Evolutionary conservation across 2,797 vertebrate species (phyloP).

Genomic region (Eleutherodactylus coqui): DNA sequence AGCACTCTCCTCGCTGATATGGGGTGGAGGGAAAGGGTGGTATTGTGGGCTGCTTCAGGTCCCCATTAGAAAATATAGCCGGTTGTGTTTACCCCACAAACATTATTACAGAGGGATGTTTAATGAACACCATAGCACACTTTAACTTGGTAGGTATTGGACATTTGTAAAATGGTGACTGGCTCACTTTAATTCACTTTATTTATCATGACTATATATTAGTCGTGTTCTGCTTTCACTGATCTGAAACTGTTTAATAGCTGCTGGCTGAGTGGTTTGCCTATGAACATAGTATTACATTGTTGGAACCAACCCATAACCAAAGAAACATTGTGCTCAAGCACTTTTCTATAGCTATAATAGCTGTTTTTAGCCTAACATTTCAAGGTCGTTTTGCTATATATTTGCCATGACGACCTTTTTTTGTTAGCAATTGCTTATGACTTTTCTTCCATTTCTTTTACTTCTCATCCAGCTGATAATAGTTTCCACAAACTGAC

Average conservation of each 20-base stretch:
- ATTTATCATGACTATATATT: neutral
- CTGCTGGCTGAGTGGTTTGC: neutral
- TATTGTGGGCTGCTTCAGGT: too few species aligned
- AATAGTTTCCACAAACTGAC: conserved; percentile 50
- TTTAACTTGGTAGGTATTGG: neutral
- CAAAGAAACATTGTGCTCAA: conserved; percentile 25
- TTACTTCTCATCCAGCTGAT: conserved; percentile 38
- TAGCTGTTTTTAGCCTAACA: conserved; percentile 47
- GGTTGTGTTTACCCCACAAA: too few species aligned
- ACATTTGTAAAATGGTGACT: neutral
- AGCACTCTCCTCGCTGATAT: too few species aligned
- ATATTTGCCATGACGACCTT: conserved; percentile 56
- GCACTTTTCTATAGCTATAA: conserved; percentile 35
- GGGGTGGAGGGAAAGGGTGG: too few species aligned
- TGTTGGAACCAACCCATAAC: conserved; percentile 41
- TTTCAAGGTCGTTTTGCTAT: conserved; percentile 53
- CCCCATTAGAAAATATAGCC: too few species aligned
- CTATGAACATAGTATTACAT: conserved; percentile 39
- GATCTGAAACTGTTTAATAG: conserved; percentile 33
- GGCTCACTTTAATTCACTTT: too few species aligned
- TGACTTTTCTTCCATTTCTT: conserved; percentile 36
- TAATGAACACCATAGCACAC: too few species aligned
- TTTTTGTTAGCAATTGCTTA: conserved; percentile 52
- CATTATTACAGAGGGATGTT: too few species aligned
- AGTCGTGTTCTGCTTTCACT: neutral